A percentile compares a stretch with the other conserved stretches of the same genome.
phyloP scores from a whole-genome alignment of 2,113 vertebrate genomes.

The Albula glossodonta region DNA sequence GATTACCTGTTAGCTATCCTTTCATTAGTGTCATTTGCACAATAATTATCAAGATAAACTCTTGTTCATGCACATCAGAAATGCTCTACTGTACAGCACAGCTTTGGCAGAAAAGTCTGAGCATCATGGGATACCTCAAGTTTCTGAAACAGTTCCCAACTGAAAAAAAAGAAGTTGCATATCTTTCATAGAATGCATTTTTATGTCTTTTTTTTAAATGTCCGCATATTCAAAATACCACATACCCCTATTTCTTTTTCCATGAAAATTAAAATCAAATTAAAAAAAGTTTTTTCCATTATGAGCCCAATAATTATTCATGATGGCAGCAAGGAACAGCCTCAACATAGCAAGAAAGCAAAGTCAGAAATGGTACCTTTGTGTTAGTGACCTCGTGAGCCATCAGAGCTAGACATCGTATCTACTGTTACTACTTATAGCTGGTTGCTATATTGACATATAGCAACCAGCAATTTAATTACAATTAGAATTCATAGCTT shows the following conservation, averaged over 20 bases:
- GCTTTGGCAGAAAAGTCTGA: constrained; percentile 10
- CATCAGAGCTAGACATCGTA: neutral
- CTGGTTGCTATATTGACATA: neutral
- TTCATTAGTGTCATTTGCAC: constrained; percentile 8
- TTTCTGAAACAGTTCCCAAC: no score
- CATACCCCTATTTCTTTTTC: neutral
- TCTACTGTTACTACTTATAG: neutral
- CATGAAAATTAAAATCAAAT: neutral
- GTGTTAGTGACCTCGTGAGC: neutral
- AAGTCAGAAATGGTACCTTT: neutral
- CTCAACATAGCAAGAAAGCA: neutral
- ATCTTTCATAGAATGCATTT: no score
- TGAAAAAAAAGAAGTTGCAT: no score
- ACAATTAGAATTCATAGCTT: no score
- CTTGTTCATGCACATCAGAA: neutral
- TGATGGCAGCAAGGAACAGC: neutral
- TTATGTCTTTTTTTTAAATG: no score
- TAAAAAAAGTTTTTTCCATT: neutral
- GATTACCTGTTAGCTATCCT: neutral
- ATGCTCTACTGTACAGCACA: neutral
- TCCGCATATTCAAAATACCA: no score
- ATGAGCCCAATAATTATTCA: neutral
- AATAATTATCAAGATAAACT: neutral
- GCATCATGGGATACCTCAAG: neutral
- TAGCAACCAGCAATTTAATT: neutral